Conservation (phyloP, 2,888 invertebrate genomes). For the Nymphalis polychloros region DNA sequence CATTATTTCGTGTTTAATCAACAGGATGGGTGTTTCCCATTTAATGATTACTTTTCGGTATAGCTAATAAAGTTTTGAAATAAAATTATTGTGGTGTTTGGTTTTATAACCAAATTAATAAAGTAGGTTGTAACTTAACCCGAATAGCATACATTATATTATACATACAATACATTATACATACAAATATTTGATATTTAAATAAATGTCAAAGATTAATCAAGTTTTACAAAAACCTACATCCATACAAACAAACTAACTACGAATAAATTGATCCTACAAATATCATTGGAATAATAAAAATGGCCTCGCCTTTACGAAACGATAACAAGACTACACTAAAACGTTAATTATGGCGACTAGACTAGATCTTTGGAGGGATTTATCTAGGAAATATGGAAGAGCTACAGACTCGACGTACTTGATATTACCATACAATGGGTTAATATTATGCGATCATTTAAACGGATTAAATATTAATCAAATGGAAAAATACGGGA, state of each 20-base stretch:
- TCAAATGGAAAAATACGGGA: conserved; percentile 2
- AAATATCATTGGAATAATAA: conserved; percentile 66
- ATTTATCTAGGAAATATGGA: conserved; percentile 68
- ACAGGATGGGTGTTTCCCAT: too few species aligned
- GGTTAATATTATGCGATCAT: conserved; percentile 7
- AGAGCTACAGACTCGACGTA: conserved; percentile 49
- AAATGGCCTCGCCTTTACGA: conserved; percentile 71
- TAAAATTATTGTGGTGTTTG: too few species aligned
- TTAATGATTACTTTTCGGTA: too few species aligned
- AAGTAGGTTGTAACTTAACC: too few species aligned
- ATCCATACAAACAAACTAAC: conserved; percentile 48
- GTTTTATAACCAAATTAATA: too few species aligned
- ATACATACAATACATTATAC: too few species aligned
- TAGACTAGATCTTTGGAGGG: conserved; percentile 74
- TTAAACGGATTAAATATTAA: conserved; percentile 1
- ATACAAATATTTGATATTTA: not conserved
- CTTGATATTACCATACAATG: conserved; percentile 30
- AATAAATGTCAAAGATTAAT: not conserved
- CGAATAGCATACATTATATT: too few species aligned
- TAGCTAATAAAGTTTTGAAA: too few species aligned
- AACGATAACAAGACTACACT: conserved; percentile 61
- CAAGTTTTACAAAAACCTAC: conserved; percentile 40
- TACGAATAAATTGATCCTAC: conserved; percentile 67
- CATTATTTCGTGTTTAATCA: too few species aligned
- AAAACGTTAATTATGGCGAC: conserved; percentile 36